Conservation (phyloP, 2,113 vertebrate species). For the Pelusios castaneus region DNA sequence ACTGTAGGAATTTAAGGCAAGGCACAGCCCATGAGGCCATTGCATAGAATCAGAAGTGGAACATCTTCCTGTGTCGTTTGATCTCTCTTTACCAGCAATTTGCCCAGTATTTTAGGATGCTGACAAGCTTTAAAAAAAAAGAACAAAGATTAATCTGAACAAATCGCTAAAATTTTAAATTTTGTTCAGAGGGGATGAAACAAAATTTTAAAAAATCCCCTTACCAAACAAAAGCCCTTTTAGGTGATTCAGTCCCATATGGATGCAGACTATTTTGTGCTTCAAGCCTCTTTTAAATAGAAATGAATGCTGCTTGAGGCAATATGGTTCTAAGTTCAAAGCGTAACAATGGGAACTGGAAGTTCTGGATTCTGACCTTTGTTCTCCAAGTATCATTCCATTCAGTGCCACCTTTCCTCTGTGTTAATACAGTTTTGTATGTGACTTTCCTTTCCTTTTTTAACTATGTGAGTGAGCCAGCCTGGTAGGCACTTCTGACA, state of each 20-base stretch:
- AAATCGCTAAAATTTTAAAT: not conserved
- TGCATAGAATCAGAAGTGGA: not conserved
- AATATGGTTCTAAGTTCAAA: not conserved
- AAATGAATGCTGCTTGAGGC: not conserved
- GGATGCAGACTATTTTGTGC: not conserved
- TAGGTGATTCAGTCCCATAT: not conserved
- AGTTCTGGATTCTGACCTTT: not conserved
- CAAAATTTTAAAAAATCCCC: not conserved
- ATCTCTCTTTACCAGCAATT: not conserved
- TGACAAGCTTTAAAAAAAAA: not conserved
- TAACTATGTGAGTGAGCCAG: not conserved
- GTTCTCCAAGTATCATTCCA: not conserved
- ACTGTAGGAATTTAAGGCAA: not conserved
- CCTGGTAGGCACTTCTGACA: not conserved
- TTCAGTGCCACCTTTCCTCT: not conserved
- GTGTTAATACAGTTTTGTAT: not conserved
- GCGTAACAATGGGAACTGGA: not conserved
- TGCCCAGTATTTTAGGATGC: not conserved
- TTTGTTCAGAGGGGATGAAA: not conserved
- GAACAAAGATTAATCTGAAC: not conserved
- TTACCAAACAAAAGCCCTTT: not conserved
- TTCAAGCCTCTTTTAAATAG: not conserved
- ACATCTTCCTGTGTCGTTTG: not conserved
- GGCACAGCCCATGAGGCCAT: not conserved
- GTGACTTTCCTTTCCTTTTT: not conserved